phyloP scores from a whole-genome alignment of 2,113 vertebrate genomes.

The Polypterus senegalus region DNA sequence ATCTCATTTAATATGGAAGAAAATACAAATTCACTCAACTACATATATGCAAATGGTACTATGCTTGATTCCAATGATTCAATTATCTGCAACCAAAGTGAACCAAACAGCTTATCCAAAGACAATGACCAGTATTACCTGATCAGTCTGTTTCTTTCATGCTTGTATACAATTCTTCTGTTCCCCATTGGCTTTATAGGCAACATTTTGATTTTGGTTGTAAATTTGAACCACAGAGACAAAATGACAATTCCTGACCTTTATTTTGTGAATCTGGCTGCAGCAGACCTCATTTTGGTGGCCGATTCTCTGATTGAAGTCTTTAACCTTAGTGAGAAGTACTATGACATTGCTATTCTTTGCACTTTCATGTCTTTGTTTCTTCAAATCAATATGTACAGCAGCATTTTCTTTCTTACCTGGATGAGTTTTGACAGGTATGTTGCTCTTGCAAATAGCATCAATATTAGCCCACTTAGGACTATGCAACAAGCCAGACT shows the following conservation, averaged over 20 bases:
- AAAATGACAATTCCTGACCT: conserved; percentile 97
- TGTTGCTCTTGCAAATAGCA: conserved; percentile 73
- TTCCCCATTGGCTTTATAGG: conserved; percentile 93
- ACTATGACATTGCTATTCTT: conserved; percentile 83
- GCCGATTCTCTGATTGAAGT: conserved; percentile 94
- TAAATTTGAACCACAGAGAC: conserved; percentile 84
- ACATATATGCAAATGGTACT: conserved; percentile 50
- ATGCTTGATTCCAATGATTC: conserved; percentile 46
- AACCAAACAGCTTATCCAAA: conserved; percentile 21
- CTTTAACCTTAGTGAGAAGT: conserved; percentile 88
- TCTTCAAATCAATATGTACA: conserved; percentile 98
- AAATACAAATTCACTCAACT: conserved; percentile 35
- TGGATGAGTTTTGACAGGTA: conserved; percentile 98
- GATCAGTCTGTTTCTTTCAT: conserved; percentile 81
- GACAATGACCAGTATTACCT: conserved; percentile 63
- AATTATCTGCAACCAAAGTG: conserved; percentile 39
- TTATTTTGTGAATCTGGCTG: conserved; percentile 88
- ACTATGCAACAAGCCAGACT: conserved; percentile 83
- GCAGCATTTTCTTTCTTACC: conserved; percentile 96
- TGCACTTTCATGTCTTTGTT: conserved; percentile 96
- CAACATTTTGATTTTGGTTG: conserved; percentile 86
- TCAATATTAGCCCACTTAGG: conserved; percentile 71
- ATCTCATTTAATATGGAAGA: conserved; percentile 55
- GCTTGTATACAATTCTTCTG: conserved; percentile 84
- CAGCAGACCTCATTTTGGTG: conserved; percentile 84